Conservation (phyloP, 2,888 invertebrate genomes). For the Mesorhabditis spiculigera region DNA sequence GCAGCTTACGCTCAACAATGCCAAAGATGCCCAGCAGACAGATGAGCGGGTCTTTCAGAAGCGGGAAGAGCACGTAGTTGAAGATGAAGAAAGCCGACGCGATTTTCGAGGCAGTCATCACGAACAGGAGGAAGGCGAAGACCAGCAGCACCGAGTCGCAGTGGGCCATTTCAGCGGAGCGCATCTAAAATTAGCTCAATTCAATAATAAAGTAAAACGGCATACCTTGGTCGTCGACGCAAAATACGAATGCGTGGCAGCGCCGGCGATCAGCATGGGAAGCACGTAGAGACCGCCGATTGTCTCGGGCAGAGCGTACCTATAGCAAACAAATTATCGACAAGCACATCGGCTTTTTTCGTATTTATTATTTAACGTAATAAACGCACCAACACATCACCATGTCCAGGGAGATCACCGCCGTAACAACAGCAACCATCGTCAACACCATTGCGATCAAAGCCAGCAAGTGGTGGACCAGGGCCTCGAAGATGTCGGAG, state of each 20-base stretch:
- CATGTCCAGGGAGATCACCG: constrained; percentile 40
- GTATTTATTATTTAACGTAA: neutral
- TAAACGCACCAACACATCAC: constrained; percentile 69
- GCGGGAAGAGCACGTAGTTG: constrained; percentile 67
- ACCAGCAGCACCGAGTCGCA: constrained; percentile 60
- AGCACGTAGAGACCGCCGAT: constrained; percentile 73
- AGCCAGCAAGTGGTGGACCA: constrained; percentile 40
- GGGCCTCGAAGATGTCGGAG: constrained; percentile 3
- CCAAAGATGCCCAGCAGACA: constrained; percentile 30
- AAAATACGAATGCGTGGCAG: constrained; percentile 42
- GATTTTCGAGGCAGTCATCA: constrained; percentile 29
- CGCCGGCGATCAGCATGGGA: constrained; percentile 65
- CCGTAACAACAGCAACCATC: constrained; percentile 34
- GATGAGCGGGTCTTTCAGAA: constrained; percentile 50
- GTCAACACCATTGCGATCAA: constrained; percentile 38
- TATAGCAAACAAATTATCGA: constrained; percentile 11
- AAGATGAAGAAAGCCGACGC: constrained; percentile 63
- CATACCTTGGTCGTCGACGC: constrained; percentile 33
- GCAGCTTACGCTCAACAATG: constrained; percentile 10
- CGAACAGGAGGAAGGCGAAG: constrained; percentile 27
- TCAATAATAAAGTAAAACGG: constrained; percentile 4
- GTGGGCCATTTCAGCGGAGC: constrained; percentile 59
- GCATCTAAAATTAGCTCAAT: constrained; percentile 17
- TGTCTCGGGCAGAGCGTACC: constrained; percentile 70
- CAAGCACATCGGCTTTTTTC: neutral